phyloP scores from a whole-genome alignment of 2,113 vertebrate species.

The Alaudala cheleensis region DNA sequence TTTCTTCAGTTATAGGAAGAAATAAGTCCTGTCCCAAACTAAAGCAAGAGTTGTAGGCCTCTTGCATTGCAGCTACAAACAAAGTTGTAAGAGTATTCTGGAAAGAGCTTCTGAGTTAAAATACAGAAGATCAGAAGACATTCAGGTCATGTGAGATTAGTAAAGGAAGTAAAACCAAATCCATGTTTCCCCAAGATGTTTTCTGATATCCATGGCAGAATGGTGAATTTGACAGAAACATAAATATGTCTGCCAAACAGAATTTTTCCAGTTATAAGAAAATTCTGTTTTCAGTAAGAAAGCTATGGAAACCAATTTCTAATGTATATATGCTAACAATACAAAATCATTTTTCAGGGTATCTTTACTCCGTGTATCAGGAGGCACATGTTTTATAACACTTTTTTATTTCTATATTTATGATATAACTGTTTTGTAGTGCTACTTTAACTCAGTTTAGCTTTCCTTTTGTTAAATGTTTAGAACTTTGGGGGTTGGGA shows the following conservation, averaged over 20 bases:
- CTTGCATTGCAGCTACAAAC: background rate
- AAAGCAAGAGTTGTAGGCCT: background rate
- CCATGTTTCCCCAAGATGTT: background rate
- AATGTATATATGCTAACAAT: background rate
- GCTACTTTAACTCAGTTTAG: background rate
- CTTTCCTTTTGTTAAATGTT: background rate
- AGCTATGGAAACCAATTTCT: background rate
- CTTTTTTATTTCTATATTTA: background rate
- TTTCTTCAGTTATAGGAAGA: background rate
- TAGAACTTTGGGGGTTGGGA: background rate
- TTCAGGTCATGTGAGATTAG: background rate
- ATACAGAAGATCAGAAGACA: background rate
- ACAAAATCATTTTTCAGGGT: background rate
- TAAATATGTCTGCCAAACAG: background rate
- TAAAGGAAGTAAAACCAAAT: background rate
- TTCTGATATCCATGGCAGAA: background rate
- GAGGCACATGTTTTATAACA: background rate
- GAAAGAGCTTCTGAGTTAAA: background rate
- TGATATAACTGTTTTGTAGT: background rate
- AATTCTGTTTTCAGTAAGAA: background rate
- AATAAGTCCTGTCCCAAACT: background rate
- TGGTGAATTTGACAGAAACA: background rate
- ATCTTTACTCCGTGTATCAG: background rate
- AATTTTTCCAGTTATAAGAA: background rate
- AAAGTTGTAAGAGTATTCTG: background rate